Evolutionary conservation across 2,888 invertebrate genomes (phyloP).

Genomic region (Cerceris ruficornis): DNA sequence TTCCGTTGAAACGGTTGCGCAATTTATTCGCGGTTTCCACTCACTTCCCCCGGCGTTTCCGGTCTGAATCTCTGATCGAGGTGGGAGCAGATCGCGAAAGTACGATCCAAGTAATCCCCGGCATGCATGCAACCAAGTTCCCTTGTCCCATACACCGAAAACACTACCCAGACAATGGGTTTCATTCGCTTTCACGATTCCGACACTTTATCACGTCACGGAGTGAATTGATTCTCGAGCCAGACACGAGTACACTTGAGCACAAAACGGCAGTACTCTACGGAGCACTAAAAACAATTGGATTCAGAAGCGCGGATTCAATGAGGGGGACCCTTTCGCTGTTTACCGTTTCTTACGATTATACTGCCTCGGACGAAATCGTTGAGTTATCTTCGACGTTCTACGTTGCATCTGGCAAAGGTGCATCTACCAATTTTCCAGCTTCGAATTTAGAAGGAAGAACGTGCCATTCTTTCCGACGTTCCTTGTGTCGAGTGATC

Average conservation of each 20-base stretch:
- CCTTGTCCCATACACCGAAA: constrained; percentile 37
- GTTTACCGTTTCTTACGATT: constrained; percentile 22
- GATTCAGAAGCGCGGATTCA: constrained; percentile 50
- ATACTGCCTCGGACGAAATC: constrained; percentile 8
- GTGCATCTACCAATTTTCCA: background rate
- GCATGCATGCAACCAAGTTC: constrained; percentile 50
- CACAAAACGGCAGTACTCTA: constrained; percentile 43
- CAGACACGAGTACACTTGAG: constrained; percentile 50
- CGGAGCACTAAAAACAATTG: constrained; percentile 45
- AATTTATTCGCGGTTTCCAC: no score
- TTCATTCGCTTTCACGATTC: constrained; percentile 54
- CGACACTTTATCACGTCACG: constrained; percentile 49
- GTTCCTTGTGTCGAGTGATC: no score
- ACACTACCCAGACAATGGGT: constrained; percentile 48
- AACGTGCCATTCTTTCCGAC: no score
- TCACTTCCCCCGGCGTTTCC: background rate
- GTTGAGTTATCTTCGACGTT: background rate
- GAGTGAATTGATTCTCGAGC: constrained; percentile 53
- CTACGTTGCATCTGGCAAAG: no score
- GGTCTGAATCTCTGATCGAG: background rate
- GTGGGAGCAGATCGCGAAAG: constrained; percentile 16
- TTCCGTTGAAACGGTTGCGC: no score
- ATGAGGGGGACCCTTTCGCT: constrained; percentile 2
- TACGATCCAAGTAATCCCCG: constrained; percentile 39
- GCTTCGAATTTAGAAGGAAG: background rate